A percentile compares a stretch with the other conserved stretches of the same genome.
Evolutionary conservation across 1,140 invertebrate genomes (phyloP).

Genomic region (Drosophila rhopaloa): DNA sequence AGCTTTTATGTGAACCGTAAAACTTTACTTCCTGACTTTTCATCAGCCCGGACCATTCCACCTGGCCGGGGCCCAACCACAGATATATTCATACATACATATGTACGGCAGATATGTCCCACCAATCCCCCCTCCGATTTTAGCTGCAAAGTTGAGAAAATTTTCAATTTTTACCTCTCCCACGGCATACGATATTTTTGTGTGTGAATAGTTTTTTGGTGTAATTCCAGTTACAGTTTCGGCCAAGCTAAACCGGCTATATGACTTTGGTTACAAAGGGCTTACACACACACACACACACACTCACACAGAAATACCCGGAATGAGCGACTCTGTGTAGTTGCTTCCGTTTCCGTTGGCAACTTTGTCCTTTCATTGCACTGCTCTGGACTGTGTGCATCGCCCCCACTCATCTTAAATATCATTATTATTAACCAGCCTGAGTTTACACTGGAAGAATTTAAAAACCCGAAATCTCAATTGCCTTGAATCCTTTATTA

Average conservation of each 20-base stretch:
- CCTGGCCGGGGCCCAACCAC: conserved; percentile 17
- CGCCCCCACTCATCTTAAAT: conserved; percentile 58
- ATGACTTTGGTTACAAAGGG: conserved; percentile 56
- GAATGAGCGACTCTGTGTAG: conserved; percentile 51
- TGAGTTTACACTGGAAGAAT: conserved; percentile 32
- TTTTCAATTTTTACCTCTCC: conserved; percentile 72
- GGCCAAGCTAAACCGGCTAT: conserved; percentile 35
- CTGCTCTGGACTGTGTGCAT: conserved; percentile 16
- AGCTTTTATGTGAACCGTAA: conserved; percentile 82
- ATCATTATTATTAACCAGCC: conserved; percentile 80
- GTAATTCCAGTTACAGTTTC: conserved; percentile 80
- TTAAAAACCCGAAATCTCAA: background rate
- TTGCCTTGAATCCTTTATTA: too few relatives aligned
- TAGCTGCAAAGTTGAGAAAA: conserved; percentile 34
- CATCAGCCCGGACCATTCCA: conserved; percentile 53
- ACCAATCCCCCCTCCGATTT: conserved; percentile 4
- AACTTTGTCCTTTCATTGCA: conserved; percentile 72
- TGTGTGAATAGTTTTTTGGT: conserved; percentile 57
- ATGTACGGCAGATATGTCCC: conserved; percentile 19
- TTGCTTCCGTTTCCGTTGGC: conserved; percentile 78
- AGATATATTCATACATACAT: conserved; percentile 28
- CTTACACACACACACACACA: conserved; percentile 34
- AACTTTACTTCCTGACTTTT: conserved; percentile 82
- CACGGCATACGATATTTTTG: conserved; percentile 59
- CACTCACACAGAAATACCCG: conserved; percentile 15